Evolutionary conservation across 2,797 vertebrate species (phyloP).

Genomic region (Fundulus diaphanus): DNA sequence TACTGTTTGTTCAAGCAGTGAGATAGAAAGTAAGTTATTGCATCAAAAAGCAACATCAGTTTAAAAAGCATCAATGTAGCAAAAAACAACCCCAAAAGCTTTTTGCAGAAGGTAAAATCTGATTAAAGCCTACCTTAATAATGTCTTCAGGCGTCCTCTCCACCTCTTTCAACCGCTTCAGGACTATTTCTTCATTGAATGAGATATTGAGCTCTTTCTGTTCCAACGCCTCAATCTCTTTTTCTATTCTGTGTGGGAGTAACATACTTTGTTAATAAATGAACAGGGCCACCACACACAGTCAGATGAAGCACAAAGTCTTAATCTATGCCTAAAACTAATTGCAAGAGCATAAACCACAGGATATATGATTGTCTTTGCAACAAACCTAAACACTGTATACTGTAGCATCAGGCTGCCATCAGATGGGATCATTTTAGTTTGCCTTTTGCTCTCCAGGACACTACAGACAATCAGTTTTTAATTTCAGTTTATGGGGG

Average conservation of each 20-base stretch:
- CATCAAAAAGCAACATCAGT: neutral
- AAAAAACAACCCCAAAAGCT: neutral
- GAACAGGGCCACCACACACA: neutral
- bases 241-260: slow-evolving; percentile 83
- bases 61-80: neutral
- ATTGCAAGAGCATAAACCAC: neutral
- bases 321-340: neutral
- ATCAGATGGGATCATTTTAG: neutral
- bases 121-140: slow-evolving; percentile 84
- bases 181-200: slow-evolving; percentile 86
- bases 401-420: neutral
- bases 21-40: neutral
- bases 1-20: neutral
- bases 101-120: neutral
- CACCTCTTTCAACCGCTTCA: slow-evolving; percentile 90
- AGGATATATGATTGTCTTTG: neutral
- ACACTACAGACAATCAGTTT: neutral
- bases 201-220: slow-evolving; percentile 89
- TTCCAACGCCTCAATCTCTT: slow-evolving; percentile 90
- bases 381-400: neutral
- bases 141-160: slow-evolving; percentile 94
- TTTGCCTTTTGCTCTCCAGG: neutral
- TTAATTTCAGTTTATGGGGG: neutral
- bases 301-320: neutral
- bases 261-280: neutral